Evolutionary conservation across 2,797 vertebrate genomes (phyloP).

Genomic region (Sebastes minor): DNA sequence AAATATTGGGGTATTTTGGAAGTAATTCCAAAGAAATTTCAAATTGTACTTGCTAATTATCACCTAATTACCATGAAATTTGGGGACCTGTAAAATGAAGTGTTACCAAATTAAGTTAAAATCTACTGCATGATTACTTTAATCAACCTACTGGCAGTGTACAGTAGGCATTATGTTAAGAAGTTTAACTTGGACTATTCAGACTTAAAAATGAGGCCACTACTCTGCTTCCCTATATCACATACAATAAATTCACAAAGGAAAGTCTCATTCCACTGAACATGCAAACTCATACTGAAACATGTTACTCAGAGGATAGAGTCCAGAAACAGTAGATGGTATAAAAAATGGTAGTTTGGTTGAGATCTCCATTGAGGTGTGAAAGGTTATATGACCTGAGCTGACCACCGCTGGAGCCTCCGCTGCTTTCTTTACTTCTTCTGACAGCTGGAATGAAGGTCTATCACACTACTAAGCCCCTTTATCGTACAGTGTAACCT

Average conservation of each 20-base stretch:
- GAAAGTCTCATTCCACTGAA: background rate
- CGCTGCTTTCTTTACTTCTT: background rate
- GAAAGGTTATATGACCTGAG: constrained; percentile 7
- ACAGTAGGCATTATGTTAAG: background rate
- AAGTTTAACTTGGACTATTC: background rate
- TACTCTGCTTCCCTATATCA: background rate
- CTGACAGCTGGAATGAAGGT: constrained; percentile 16
- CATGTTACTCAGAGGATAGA: background rate
- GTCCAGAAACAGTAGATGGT: background rate
- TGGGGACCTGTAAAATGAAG: too few species aligned
- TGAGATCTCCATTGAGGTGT: background rate
- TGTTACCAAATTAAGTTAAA: background rate
- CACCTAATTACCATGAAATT: too few species aligned
- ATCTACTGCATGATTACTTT: background rate
- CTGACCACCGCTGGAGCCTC: background rate
- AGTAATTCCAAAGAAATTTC: too few species aligned
- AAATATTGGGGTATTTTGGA: too few species aligned
- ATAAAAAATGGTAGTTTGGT: background rate
- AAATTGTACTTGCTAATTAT: too few species aligned
- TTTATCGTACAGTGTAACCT: constrained; percentile 20
- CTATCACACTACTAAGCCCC: constrained; percentile 27
- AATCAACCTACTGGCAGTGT: background rate
- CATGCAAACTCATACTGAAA: background rate
- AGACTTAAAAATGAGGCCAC: background rate
- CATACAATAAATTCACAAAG: background rate